Evolutionary conservation across 2,888 invertebrate genomes (phyloP), one percentile per base, ranked within the genome.

Genomic region (Dorcus parallelipipedus): DNA sequence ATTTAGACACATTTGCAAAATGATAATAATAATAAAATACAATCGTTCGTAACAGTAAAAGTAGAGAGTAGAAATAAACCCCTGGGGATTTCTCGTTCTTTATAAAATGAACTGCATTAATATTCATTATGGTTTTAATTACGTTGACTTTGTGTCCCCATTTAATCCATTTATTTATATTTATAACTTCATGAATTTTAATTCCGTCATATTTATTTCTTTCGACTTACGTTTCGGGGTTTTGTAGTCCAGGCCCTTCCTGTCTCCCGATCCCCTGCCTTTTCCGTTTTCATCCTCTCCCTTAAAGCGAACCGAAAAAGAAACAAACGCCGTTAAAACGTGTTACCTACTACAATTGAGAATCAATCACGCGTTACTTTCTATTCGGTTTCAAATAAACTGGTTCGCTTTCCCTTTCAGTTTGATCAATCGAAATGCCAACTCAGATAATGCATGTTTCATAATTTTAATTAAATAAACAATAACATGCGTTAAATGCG

Each of bases 81-180:
- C 53, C 43, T 33, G 38, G 51, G 17, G 51, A 52, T 50, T 55
- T 52, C 39, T 23, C 17, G 56, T 59, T 40, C 51, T 55, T 59
- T 42, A 55, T 51, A 51, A 55, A 52, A 59, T 39, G 54, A 51
- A 33, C 33, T n/a, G 39, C 60, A 67, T 70, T 70, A 69, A 70
- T 69, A 69, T 69, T 69, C 67, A 70, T 70, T 69, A 68, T 62
- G 60, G 65, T 69, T 68, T 69, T 69, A 70, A 70, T 70, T 69
- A 69, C 68, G 65, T 67, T 67, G 69, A 65, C 65, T 67, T 64
- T 65, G 63, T 64, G 68, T 66, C 64, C 61, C 64, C 62, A 62
- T 65, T 70, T 68, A 67, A 67, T 67, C 67, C 69, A 69, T 70
- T 69, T 70, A 70, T 70, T 70, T 70, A 68, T 68, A 69, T 69